phyloP scores from a whole-genome alignment of 2,797 vertebrate genomes.

The Myotis vivesi region DNA sequence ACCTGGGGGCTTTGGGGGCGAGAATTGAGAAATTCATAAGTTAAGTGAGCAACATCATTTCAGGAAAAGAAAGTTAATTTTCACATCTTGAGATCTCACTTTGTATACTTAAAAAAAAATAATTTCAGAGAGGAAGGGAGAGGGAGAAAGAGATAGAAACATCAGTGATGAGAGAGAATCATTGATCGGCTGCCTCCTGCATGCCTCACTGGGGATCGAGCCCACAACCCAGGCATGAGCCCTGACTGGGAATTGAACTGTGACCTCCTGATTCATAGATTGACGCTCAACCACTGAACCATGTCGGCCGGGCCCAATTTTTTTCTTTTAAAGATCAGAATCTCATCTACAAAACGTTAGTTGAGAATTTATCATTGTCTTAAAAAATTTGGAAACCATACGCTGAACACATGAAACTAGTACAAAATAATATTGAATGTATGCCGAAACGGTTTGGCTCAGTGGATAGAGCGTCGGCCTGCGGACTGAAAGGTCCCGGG shows the following conservation, averaged over 20 bases:
- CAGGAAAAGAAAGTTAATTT: constrained; percentile 16
- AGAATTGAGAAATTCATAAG: not conserved
- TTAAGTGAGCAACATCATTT: not conserved
- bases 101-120: constrained; percentile 45
- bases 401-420: not conserved
- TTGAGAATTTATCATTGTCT: constrained; percentile 34
- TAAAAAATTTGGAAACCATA: constrained; percentile 5
- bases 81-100: not conserved
- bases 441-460: too few relatives aligned
- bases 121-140: not conserved
- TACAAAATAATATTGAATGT: not conserved
- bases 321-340: not conserved
- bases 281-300: not conserved
- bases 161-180: not conserved
- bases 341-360: not conserved
- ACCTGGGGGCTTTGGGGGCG: not conserved
- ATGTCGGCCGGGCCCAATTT: not conserved
- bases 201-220: not conserved
- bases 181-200: not conserved
- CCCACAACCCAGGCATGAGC: not conserved
- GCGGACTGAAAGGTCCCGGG: too few relatives aligned
- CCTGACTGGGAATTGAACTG: not conserved
- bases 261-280: not conserved
- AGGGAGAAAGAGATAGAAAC: not conserved
- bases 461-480: too few relatives aligned